Base-by-base conservation (phyloP, 1,140 invertebrate species). In the Alviniconcha marisindica region DNA sequence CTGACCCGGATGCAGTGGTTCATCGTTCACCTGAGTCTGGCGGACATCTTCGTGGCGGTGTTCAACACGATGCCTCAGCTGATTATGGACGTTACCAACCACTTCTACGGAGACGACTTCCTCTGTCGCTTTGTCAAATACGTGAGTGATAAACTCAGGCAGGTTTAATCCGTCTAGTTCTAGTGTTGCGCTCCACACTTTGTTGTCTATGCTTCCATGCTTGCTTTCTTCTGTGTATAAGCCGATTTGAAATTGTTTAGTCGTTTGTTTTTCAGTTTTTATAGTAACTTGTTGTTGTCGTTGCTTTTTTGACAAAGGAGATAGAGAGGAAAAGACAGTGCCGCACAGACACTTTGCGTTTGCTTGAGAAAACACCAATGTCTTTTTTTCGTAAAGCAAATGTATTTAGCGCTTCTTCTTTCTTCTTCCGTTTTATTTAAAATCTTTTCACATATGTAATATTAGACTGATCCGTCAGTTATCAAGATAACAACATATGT, bases 1-100 rank as follows among this genome's bases (percentile, higher is more conserved):
- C 95, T 95, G 15, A 89, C 87, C 38, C 93, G 96, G 80, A 96
- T 96, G 95, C 96, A 96, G 89, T 95, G 96, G 91, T 96, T 96
- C 88, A 95, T 96, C 66, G 92, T 96, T 48, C 96, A 96, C 89
- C 92, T 97, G 33, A 95, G 95, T 84, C 92, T 96, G 14, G 95
- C 96, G 0, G 96, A 97, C 91, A 90, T 96, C 38, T 94, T 96
- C 81, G 96, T 96, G 0, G 96, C 95, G 3, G 94, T 96, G 82
- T 94, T 96, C 63, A 95, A 96, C 88, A 95, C 96, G 4, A 91
- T 96, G n/a, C 95, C 96, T 0, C 96, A 96, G 91, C 89, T 96
- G 12, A 94, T 94, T 5, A 96, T 96, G 96, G 95, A 96, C 71
- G 94, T 95, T 36, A 96, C 94, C 0, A 94, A 89, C 77, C 86